Evolutionary conservation across 2,888 invertebrate species (phyloP), one percentile per base, ranked within the genome.

Genomic region (Celastrina argiolus): DNA sequence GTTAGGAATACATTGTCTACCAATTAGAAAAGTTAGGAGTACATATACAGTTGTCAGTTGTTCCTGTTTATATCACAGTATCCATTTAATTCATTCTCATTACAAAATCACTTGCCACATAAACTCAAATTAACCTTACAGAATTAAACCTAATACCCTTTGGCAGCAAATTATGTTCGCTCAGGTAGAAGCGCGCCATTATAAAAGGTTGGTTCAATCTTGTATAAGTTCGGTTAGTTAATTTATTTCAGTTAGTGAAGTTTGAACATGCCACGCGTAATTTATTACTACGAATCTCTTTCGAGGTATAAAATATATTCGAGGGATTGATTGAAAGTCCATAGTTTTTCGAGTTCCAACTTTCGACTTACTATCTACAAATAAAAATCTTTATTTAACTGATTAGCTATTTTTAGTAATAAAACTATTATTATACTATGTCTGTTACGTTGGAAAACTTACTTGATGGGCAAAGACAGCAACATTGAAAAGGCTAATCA

Each of bases 191-290:
- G 22, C 22, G 18, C 34, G 36, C 34, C 36, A 39, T 39, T 61
- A 61, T 22, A 39, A 61, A 61, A 39, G 56, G 56, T 56, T 56
- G 56, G 22, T 61, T 61, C 39, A 61, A 61, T 61, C 36, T 61
- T 39, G 22, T 61, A 39, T 12, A 22, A 61, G 61, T 61, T 61
- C 39, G 61, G 61, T 22, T 61, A 39, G 34, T 61, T 61, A 61
- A 61, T 61, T 61, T 61, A 61, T 61, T 61, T 61, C 36, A 39
- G 61, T 61, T 61, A 22, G 36, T 12, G 8, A 61, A 61, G 39
- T 61, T 61, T 39, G 16, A 39, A 18, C 31, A 58, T 31, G 34
- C 51, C 14, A 51, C 51, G 12, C 12, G 61, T 36, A 14, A 22
- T 61, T 36, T 61, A 39, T 58, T 58, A 8, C 28, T 31, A n/a